A percentile compares a stretch with the other conserved stretches of the same genome.
phyloP scores from a whole-genome alignment of 1,140 invertebrate species.

The Caenorhabditis tropicalis region DNA sequence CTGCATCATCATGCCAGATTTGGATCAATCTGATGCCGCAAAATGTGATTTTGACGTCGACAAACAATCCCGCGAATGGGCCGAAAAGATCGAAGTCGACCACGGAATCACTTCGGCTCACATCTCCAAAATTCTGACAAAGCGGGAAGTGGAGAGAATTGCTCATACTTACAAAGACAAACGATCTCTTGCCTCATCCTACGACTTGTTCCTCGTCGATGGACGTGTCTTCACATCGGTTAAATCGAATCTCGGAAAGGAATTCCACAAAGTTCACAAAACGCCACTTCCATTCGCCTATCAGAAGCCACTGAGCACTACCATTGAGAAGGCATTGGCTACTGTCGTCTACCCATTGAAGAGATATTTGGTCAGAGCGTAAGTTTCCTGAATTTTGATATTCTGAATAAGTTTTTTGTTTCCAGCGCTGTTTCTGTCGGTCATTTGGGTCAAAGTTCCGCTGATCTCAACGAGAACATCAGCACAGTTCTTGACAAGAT shows the following conservation, averaged over 20 bases:
- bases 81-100: slow-evolving; percentile 50
- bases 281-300: slow-evolving; percentile 48
- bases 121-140: slow-evolving; percentile 53
- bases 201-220: slow-evolving; percentile 57
- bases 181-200: slow-evolving; percentile 47
- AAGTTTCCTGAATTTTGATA: not conserved
- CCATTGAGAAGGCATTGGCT: slow-evolving; percentile 27
- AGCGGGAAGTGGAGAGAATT: slow-evolving; percentile 56
- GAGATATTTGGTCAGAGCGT: slow-evolving; percentile 51
- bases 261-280: slow-evolving; percentile 58
- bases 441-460: slow-evolving; percentile 52
- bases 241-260: slow-evolving; percentile 52
- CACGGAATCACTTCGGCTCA: slow-evolving; percentile 49
- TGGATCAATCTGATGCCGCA: slow-evolving; percentile 52
- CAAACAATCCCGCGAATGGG: slow-evolving; percentile 56
- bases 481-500: slow-evolving; percentile 49
- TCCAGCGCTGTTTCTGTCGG: slow-evolving; percentile 52
- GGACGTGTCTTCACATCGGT: slow-evolving; percentile 49
- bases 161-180: slow-evolving; percentile 50
- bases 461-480: slow-evolving; percentile 51
- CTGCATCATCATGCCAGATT: slow-evolving; percentile 57
- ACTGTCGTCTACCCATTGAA: slow-evolving; percentile 50
- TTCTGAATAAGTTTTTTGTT: not conserved
- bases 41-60: slow-evolving; percentile 57
- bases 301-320: slow-evolving; percentile 1